Base-by-base conservation (phyloP, 2,888 invertebrate genomes). In the Acanthosepion lycidas region DNA sequence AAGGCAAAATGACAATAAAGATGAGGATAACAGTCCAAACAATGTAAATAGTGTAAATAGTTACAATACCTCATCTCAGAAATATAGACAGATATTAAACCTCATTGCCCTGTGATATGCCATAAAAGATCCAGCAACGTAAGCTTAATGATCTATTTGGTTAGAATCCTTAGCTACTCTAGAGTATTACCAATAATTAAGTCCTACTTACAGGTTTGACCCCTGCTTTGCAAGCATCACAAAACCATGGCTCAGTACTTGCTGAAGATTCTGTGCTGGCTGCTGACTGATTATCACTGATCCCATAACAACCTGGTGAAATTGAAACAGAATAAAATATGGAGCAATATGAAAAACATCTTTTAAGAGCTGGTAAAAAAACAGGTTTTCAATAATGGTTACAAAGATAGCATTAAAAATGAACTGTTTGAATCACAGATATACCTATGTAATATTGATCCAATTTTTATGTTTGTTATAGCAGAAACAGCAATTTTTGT, bases 211-310 rank as follows among this genome's bases (percentile, higher is more conserved):
- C 98, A 0, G 99, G 99, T 97, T 98, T 98, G 28, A 99, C 98
- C 0, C 99, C 99, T 48, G 99, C 99, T 96, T 99, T 97, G 97
- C 99, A 99, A 12, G 99, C 99, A 97, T 99, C 99, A 98, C 99
- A 99, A 97, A 99, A 99, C 99, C 99, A 99, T 0, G 99, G 99
- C 96, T 99, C 99, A 0, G 99, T 99, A 55, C 99, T 99, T 94
- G 99, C 99, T 0, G 99, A 98, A 28, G 99, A 99, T 95, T 99
- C 98, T 53, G 99, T 99, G 97, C 99, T 99, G 12, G 99, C 98
- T 95, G 99, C 98, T 97, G 99, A 99, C 91, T 98, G 98, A 93
- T 98, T 98, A 97, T 99, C 99, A 93, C 99, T 98, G 91, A 99
- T 98, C 15, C 99, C 99, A 97, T 99, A 99, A 97, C 99, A 99